Percentiles rank a stretch among this genome's conserved stretches.
These are phyloP conservation scores for Oreochromis tanganicae DNA, from an alignment of 2,113 vertebrate species.

Conservation along the genomic window DNA sequence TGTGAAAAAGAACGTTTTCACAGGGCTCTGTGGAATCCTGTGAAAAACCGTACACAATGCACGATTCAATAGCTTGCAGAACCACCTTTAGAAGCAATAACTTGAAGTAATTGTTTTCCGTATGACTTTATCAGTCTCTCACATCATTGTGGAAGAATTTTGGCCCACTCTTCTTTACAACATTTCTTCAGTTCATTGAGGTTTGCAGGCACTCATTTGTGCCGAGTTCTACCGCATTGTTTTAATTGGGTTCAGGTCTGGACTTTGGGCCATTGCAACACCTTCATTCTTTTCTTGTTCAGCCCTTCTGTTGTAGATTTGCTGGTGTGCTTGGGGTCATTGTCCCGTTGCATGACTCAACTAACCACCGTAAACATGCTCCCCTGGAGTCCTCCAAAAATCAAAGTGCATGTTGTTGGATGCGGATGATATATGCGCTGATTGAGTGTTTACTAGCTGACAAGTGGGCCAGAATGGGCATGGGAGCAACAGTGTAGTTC, in stretches of 20 bases:
- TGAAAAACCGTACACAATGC: not conserved
- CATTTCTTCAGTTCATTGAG: not conserved
- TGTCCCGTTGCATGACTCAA: not conserved
- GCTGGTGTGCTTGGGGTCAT: not conserved
- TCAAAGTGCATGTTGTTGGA: not conserved
- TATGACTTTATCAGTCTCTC: not conserved
- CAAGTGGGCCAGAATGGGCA: not conserved
- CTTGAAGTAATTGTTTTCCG: not conserved
- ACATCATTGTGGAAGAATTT: not conserved
- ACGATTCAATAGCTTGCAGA: not conserved
- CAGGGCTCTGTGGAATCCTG: not conserved
- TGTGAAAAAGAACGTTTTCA: not conserved
- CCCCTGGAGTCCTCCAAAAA: not conserved
- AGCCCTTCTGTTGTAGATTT: not conserved
- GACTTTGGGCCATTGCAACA: not conserved
- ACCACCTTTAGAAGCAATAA: not conserved
- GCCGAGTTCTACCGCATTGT: not conserved
- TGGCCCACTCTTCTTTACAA: not conserved
- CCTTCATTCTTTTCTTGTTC: not conserved
- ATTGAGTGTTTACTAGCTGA: not conserved
- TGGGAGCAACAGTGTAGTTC: not conserved
- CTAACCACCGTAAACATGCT: not conserved
- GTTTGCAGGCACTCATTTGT: not conserved
- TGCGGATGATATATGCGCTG: not conserved
- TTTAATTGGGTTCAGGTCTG: not conserved